Base-by-base conservation (phyloP, 2,888 invertebrate genomes). In the Dusona sp. region DNA sequence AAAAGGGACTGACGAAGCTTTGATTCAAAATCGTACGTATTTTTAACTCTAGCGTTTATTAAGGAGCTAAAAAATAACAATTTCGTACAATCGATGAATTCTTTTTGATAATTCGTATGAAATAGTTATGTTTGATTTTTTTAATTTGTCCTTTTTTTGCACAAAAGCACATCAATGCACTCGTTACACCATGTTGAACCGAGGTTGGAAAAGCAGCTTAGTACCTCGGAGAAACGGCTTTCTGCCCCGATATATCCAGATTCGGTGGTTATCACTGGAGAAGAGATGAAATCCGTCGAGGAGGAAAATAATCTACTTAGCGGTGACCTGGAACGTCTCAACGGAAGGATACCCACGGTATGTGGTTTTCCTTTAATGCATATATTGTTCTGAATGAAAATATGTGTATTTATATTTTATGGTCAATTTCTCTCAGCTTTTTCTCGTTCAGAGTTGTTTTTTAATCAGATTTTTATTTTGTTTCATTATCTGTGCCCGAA, bases 301-400 rank as follows among this genome's bases (percentile, higher is more conserved):
- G 94, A 94, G 84, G 94, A 94, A 87, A 93, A 93, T 81, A 93
- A 93, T 90, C 89, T 94, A 48, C 90, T 94, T 9, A 91, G 91
- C 70, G 94, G 94, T 77, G 92, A 93, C 79, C 91, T 91, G 54
- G 93, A 93, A 64, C 91, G 93, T 45, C 88, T 93, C 45, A 93
- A 93, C 33, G 93, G 93, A 72, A 91, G 92, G 83, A 91, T 93
- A 83, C 92, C 93, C 22, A 93, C 93, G 87, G 93, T 94, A 80
- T 88, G 90, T 51, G 22, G 9, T 33, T 33, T 70, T 45, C 8
- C 25, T 19, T 45, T 45, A 48, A 29, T 38, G 61, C 29, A 61
- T 29, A 16, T 16, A 16, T 29, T 7, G 6, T 61, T 29, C 29
- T 0, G 16, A 29, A 25, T 29, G 13, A 57, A 57, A 61, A 13